These are phyloP conservation scores for Ophioninae sp. DNA, from an alignment of 2,888 invertebrate species.

Conservation along the genomic window DNA sequence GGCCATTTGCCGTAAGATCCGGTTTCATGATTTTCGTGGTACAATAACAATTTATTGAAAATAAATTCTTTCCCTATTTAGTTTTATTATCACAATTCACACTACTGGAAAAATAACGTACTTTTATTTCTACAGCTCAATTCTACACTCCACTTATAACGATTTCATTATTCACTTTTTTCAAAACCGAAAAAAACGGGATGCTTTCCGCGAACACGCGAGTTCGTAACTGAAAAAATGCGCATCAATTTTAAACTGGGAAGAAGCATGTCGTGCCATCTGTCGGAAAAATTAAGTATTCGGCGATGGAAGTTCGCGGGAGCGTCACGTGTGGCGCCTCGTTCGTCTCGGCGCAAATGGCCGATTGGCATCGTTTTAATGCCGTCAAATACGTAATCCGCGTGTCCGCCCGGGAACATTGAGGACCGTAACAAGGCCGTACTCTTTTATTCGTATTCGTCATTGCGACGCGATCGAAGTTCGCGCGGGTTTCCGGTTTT, in stretches of 20 bases:
- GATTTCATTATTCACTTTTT: not conserved
- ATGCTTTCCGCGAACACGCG: not conserved
- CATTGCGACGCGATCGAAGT: not conserved
- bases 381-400: conserved; percentile 53
- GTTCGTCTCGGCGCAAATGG: conserved; percentile 43
- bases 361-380: conserved; percentile 32
- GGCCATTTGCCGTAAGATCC: too few species aligned
- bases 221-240: not conserved
- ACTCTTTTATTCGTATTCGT: not conserved
- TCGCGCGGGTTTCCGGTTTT: not conserved
- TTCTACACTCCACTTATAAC: not conserved
- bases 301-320: not conserved
- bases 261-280: not conserved
- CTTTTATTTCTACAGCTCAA: not conserved
- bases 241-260: not conserved
- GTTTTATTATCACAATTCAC: too few species aligned
- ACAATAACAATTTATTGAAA: too few species aligned
- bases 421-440: not conserved
- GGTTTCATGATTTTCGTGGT: too few species aligned
- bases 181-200: too few species aligned
- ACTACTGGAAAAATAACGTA: too few species aligned
- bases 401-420: conserved; percentile 33
- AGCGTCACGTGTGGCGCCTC: not conserved
- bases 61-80: too few species aligned
- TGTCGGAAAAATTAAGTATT: not conserved